A percentile compares a stretch with the other conserved stretches of the same genome.
These are phyloP conservation scores for Dicranocentrus wangi DNA, from an alignment of 2,888 invertebrate genomes.

Conservation along the genomic window DNA sequence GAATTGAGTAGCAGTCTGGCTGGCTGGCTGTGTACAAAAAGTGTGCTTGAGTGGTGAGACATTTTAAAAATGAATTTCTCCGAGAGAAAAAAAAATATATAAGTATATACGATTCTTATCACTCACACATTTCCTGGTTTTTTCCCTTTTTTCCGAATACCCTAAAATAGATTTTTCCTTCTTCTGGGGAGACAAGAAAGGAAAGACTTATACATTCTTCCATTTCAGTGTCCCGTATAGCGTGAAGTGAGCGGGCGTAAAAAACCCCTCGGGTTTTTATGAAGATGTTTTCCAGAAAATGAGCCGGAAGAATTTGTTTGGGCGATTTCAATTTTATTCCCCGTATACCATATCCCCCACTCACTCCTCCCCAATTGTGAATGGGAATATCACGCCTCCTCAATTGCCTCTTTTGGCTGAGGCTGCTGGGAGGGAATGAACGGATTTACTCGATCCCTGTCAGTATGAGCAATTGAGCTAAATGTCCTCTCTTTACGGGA, in stretches of 20 bases:
- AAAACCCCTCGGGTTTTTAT: slow-evolving; percentile 60
- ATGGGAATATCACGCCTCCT: slow-evolving; percentile 66
- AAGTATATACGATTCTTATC: too few relatives aligned
- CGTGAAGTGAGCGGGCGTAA: too few relatives aligned
- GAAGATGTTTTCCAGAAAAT: slow-evolving; percentile 62
- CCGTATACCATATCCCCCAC: too few relatives aligned
- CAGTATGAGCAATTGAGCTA: slow-evolving; percentile 67
- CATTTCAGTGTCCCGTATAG: background rate
- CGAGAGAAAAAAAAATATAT: slow-evolving; percentile 29
- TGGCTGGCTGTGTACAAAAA: slow-evolving; percentile 12
- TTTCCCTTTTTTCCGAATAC: slow-evolving; percentile 33
- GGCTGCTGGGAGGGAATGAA: slow-evolving; percentile 56
- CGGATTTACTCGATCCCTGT: slow-evolving; percentile 66
- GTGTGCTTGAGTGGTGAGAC: slow-evolving; percentile 18
- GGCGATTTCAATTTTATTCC: slow-evolving; percentile 67
- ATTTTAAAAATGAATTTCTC: slow-evolving; percentile 42
- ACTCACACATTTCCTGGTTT: slow-evolving; percentile 41
- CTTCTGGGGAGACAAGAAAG: background rate
- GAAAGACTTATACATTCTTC: background rate
- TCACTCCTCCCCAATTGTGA: slow-evolving; percentile 63
- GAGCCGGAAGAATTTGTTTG: slow-evolving; percentile 67
- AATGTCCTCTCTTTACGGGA: too few relatives aligned
- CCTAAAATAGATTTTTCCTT: slow-evolving; percentile 30
- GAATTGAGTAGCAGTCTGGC: slow-evolving; percentile 46
- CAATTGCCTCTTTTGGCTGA: slow-evolving; percentile 53